These are phyloP conservation scores for Conus canariensis DNA, from an alignment of 2,888 invertebrate genomes.

Conservation along the genomic window DNA sequence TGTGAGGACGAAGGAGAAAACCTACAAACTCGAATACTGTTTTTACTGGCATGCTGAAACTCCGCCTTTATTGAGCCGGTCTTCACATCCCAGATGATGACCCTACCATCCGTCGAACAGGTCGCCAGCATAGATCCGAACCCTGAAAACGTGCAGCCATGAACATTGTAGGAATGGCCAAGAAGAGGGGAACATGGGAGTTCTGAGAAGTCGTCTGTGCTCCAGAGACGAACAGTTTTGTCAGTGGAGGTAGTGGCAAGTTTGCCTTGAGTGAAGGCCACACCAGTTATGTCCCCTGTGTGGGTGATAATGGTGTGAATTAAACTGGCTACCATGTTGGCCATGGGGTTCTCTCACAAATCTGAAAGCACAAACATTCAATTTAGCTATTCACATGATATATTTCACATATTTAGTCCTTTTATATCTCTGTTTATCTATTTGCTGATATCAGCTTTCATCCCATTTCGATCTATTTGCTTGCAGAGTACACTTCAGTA, in stretches of 20 bases:
- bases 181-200: conserved; percentile 84
- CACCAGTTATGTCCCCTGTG: conserved; percentile 72
- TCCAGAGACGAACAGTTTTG: conserved; percentile 74
- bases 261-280: conserved; percentile 65
- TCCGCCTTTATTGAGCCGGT: conserved; percentile 81
- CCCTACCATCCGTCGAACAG: conserved; percentile 87
- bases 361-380: background rate
- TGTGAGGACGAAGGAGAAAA: conserved; percentile 85
- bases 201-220: conserved; percentile 78
- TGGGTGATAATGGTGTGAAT: conserved; percentile 70
- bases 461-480: too few relatives aligned
- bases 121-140: conserved; percentile 85
- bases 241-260: conserved; percentile 75
- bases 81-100: conserved; percentile 86
- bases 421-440: too few relatives aligned
- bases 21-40: conserved; percentile 84
- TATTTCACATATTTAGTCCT: too few relatives aligned
- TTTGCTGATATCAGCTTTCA: too few relatives aligned
- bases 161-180: conserved; percentile 89
- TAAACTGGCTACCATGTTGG: conserved; percentile 62
- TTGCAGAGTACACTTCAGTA: too few relatives aligned
- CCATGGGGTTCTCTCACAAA: conserved; percentile 18
- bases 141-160: conserved; percentile 78
- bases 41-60: conserved; percentile 84
- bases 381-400: too few relatives aligned